phyloP scores from a whole-genome alignment of 2,888 invertebrate species.

The Miltochrista miniata region DNA sequence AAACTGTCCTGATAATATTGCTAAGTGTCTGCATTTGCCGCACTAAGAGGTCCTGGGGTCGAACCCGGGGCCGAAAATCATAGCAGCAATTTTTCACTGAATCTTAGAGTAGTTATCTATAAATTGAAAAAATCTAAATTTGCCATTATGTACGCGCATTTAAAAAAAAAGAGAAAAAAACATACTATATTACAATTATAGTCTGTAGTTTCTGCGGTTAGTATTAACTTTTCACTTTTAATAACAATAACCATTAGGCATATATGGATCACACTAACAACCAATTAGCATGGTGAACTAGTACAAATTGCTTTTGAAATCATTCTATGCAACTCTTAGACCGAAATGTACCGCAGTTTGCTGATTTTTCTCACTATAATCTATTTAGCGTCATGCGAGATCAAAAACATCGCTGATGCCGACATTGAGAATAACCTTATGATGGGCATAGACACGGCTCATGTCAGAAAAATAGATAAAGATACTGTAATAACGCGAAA shows the following conservation, averaged over 20 bases:
- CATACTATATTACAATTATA: too few relatives aligned
- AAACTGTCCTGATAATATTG: too few relatives aligned
- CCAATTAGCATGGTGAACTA: neutral
- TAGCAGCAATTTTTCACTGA: too few relatives aligned
- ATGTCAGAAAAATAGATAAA: constrained; percentile 60
- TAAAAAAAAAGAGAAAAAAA: too few relatives aligned
- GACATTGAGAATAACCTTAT: constrained; percentile 42
- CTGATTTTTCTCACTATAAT: constrained; percentile 19
- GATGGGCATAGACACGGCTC: constrained; percentile 59
- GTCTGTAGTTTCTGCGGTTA: too few relatives aligned
- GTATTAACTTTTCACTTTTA: neutral
- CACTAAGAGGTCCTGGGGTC: too few relatives aligned
- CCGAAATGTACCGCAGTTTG: constrained; percentile 18
- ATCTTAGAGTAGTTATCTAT: too few relatives aligned
- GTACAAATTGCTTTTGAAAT: neutral
- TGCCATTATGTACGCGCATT: too few relatives aligned
- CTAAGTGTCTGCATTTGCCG: too few relatives aligned
- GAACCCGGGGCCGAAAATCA: too few relatives aligned
- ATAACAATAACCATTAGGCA: neutral
- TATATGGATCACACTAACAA: neutral
- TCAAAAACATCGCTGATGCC: constrained; percentile 12
- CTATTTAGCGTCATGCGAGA: constrained; percentile 15
- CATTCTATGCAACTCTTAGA: neutral
- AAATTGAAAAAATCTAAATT: too few relatives aligned
- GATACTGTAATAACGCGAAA: constrained; percentile 66